phyloP scores from a whole-genome alignment of 2,797 vertebrate species.

The Falco concolor region DNA sequence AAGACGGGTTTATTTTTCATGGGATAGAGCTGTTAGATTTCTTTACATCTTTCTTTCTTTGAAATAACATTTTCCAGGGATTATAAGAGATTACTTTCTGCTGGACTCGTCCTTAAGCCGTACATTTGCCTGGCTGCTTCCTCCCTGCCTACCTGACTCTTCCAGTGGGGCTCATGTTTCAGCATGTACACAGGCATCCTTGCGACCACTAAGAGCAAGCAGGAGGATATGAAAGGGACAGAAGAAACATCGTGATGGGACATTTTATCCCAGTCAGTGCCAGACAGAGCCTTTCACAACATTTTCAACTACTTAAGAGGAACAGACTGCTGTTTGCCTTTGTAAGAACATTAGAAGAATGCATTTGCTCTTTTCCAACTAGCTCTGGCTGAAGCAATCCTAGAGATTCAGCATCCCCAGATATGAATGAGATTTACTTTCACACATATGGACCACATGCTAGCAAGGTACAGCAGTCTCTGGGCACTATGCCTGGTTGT shows the following conservation, averaged over 20 bases:
- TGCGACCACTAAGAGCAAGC: not conserved
- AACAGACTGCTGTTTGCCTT: not conserved
- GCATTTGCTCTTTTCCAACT: not conserved
- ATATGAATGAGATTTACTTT: not conserved
- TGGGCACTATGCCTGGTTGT: not conserved
- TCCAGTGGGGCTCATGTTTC: not conserved
- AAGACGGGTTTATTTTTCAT: not conserved
- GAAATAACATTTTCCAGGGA: not conserved
- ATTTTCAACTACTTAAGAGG: not conserved
- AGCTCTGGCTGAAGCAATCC: not conserved
- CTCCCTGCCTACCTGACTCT: not conserved
- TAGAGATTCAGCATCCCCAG: not conserved
- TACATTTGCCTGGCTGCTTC: fast-evolving
- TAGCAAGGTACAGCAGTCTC: not conserved
- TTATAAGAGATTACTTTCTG: not conserved
- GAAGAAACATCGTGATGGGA: not conserved
- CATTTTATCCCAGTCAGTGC: not conserved
- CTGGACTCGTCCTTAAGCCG: not conserved
- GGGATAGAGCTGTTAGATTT: not conserved
- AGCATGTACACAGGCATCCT: not conserved
- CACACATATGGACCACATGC: not conserved
- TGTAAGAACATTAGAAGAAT: not conserved
- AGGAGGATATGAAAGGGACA: not conserved
- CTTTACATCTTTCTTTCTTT: not conserved
- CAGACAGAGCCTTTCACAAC: not conserved